Percentiles rank a stretch among this genome's conserved stretches.
Evolutionary conservation across 2,797 vertebrate genomes (phyloP).

Genomic region (Nannoperca obscura): DNA sequence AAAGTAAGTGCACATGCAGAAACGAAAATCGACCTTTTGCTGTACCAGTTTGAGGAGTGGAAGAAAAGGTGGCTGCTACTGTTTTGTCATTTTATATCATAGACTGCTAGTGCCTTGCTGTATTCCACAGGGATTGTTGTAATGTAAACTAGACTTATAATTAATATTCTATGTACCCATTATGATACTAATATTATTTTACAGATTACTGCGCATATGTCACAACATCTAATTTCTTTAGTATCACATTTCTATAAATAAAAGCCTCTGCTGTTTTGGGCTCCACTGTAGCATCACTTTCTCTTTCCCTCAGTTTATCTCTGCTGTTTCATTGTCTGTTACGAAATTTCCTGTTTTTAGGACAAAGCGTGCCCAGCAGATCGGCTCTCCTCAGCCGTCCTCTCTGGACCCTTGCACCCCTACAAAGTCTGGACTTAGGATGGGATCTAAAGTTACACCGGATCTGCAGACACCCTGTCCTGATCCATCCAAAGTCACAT

Average conservation of each 20-base stretch:
- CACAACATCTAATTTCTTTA: not conserved
- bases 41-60: not conserved
- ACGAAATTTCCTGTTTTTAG: conserved; percentile 71
- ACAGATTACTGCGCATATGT: not conserved
- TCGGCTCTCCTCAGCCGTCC: conserved; percentile 72
- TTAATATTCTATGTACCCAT: not conserved
- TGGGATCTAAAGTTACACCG: conserved; percentile 81
- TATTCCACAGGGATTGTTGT: not conserved
- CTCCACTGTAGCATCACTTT: not conserved
- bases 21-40: not conserved
- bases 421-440: conserved; percentile 79
- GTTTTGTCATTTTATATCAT: not conserved
- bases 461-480: conserved; percentile 86
- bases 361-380: conserved; percentile 91
- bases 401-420: conserved; percentile 85
- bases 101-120: not conserved
- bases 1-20: conserved; percentile 82
- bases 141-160: not conserved
- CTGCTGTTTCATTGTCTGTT: not conserved
- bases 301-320: not conserved
- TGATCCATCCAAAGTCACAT: conserved; percentile 89
- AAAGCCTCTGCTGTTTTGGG: not conserved
- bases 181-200: not conserved
- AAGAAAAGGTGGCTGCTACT: not conserved
- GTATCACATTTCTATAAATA: not conserved